A percentile compares a stretch with the other conserved stretches of the same genome.
These are phyloP conservation scores for Temnothorax longispinosus DNA, from an alignment of 1,140 invertebrate genomes.

Conservation along the genomic window DNA sequence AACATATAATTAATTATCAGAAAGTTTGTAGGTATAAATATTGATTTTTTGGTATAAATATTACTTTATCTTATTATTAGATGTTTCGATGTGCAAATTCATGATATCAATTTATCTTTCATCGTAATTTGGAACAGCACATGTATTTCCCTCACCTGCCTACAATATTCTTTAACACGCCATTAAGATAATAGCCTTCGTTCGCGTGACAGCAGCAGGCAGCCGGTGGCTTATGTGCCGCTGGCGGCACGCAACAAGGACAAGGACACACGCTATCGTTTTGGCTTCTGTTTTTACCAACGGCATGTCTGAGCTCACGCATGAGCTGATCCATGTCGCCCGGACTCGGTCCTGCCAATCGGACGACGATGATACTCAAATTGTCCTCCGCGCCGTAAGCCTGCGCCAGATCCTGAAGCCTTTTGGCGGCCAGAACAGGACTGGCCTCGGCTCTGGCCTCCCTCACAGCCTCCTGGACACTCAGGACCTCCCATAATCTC, in stretches of 20 bases:
- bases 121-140: not conserved
- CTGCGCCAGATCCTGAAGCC: slow-evolving; percentile 93
- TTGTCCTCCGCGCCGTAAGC: slow-evolving; percentile 93
- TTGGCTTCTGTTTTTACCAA: slow-evolving; percentile 86
- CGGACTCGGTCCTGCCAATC: slow-evolving; percentile 88
- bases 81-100: not conserved
- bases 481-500: slow-evolving; percentile 92
- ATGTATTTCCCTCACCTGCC: slow-evolving; percentile 74
- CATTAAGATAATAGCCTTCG: slow-evolving; percentile 83
- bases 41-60: not conserved
- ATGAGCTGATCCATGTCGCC: slow-evolving; percentile 91
- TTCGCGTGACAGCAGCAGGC: slow-evolving; percentile 81
- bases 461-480: slow-evolving; percentile 90
- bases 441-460: slow-evolving; percentile 91
- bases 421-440: slow-evolving; percentile 92
- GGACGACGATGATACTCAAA: slow-evolving; percentile 91
- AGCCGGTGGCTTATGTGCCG: slow-evolving; percentile 78
- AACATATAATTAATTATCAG: not conserved
- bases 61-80: not conserved
- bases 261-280: slow-evolving; percentile 84
- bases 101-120: not conserved
- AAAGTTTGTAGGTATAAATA: not conserved
- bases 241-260: slow-evolving; percentile 81
- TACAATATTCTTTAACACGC: slow-evolving; percentile 82
- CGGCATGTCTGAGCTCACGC: slow-evolving; percentile 91